Conservation (phyloP, 2,113 vertebrate species). For the Sula dactylatra region DNA sequence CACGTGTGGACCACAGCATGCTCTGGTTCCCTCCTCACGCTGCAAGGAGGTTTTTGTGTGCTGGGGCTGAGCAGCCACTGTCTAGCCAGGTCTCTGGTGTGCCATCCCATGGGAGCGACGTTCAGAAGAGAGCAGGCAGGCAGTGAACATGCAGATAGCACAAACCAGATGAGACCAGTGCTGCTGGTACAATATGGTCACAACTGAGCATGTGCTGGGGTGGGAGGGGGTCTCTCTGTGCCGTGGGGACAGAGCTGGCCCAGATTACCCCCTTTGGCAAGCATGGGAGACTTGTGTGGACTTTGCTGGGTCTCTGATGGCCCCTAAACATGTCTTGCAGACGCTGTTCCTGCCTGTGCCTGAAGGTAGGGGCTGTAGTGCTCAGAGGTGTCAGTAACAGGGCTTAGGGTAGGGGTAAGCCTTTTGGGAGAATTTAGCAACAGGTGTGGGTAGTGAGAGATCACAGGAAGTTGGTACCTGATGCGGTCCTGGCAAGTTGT, state of each 20-base stretch:
- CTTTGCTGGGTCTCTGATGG: not conserved
- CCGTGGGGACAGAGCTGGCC: not conserved
- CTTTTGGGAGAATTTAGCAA: not conserved
- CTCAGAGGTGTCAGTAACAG: not conserved
- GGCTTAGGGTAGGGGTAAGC: not conserved
- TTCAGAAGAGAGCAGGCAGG: not conserved
- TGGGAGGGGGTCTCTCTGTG: not conserved
- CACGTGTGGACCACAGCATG: fast-evolving
- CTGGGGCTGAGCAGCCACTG: not conserved
- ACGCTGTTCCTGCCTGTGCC: not conserved
- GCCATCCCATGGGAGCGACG: fast-evolving
- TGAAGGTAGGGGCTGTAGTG: not conserved
- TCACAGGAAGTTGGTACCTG: not conserved
- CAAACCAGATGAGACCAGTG: not conserved
- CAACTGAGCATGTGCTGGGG: not conserved
- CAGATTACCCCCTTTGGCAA: not conserved
- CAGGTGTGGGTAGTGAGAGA: not conserved
- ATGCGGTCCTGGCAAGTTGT: fast-evolving
- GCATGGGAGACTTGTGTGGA: not conserved
- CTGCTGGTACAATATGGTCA: fast-evolving
- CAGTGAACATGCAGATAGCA: not conserved
- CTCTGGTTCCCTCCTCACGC: not conserved
- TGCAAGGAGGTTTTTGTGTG: not conserved
- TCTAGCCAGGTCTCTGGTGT: not conserved
- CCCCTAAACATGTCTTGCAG: not conserved